phyloP scores from a whole-genome alignment of 2,888 invertebrate genomes.

The Endomychus coccineus region DNA sequence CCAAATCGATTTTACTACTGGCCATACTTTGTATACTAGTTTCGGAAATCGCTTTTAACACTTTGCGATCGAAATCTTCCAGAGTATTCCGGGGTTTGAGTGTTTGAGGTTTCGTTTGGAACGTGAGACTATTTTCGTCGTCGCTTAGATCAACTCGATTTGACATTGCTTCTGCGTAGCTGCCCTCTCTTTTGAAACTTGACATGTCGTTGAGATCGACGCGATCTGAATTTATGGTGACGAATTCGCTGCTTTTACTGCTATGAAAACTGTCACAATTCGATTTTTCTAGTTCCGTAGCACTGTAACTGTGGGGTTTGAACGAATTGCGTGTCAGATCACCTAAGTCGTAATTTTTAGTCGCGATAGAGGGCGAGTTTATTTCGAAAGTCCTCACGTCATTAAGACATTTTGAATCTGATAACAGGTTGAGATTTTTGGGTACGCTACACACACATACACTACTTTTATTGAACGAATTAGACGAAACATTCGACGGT shows the following conservation, averaged over 20 bases:
- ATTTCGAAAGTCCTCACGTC: conserved; percentile 24
- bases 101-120: conserved; percentile 40
- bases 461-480: conserved; percentile 6
- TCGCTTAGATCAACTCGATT: conserved; percentile 40
- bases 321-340: too few species aligned
- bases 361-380: conserved; percentile 36
- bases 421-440: conserved; percentile 58
- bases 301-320: neutral
- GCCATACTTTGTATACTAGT: conserved; percentile 33
- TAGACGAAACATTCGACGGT: conserved; percentile 2
- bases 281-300: conserved; percentile 10
- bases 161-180: conserved; percentile 41
- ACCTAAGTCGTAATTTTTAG: conserved; percentile 41
- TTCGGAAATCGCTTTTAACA: conserved; percentile 42
- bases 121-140: conserved; percentile 50
- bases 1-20: conserved; percentile 11
- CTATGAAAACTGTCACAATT: conserved; percentile 10
- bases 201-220: conserved; percentile 19
- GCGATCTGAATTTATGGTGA: conserved; percentile 8
- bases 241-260: conserved; percentile 9
- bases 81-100: conserved; percentile 30
- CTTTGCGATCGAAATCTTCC: conserved; percentile 38
- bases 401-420: conserved; percentile 29
- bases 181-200: conserved; percentile 38
- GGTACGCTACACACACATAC: conserved; percentile 47